Evolutionary conservation across 2,888 invertebrate genomes (phyloP).

Genomic region (Lasioglossum morio): DNA sequence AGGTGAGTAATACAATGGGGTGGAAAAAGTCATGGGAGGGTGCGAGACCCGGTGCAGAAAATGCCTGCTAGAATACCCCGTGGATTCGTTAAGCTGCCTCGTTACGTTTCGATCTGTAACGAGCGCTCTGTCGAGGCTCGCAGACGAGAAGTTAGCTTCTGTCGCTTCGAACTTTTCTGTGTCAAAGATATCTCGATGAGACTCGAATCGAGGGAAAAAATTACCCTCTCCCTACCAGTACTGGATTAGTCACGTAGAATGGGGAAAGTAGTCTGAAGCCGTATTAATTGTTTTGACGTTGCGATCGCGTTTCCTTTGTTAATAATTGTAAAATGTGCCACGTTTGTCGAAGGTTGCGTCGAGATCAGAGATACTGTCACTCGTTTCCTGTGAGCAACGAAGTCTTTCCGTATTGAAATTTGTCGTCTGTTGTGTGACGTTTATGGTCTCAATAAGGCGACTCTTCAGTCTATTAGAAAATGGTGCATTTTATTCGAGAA

Average conservation of each 20-base stretch:
- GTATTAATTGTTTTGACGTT: too few species aligned
- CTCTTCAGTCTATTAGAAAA: not conserved
- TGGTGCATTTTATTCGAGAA: not conserved
- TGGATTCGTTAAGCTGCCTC: constrained; percentile 71
- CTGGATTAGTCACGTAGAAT: too few species aligned
- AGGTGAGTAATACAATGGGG: constrained; percentile 74
- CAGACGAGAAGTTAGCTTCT: not conserved
- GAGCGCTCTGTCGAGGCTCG: not conserved
- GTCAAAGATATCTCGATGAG: not conserved
- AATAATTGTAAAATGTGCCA: too few species aligned
- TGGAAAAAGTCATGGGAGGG: not conserved
- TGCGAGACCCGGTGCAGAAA: not conserved
- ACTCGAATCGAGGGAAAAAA: too few species aligned
- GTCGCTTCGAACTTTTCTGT: not conserved
- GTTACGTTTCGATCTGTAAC: not conserved
- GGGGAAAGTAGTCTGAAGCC: too few species aligned
- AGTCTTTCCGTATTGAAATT: not conserved
- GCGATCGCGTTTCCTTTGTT: too few species aligned
- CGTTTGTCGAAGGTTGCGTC: too few species aligned
- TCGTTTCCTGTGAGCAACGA: not conserved
- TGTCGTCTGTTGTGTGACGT: not conserved
- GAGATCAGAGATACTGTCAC: not conserved
- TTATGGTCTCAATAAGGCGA: not conserved
- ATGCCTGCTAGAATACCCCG: constrained; percentile 21
- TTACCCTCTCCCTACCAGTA: too few species aligned